These are phyloP conservation scores for Temnothorax ravouxi DNA, from an alignment of 2,888 invertebrate species.

Conservation along the genomic window DNA sequence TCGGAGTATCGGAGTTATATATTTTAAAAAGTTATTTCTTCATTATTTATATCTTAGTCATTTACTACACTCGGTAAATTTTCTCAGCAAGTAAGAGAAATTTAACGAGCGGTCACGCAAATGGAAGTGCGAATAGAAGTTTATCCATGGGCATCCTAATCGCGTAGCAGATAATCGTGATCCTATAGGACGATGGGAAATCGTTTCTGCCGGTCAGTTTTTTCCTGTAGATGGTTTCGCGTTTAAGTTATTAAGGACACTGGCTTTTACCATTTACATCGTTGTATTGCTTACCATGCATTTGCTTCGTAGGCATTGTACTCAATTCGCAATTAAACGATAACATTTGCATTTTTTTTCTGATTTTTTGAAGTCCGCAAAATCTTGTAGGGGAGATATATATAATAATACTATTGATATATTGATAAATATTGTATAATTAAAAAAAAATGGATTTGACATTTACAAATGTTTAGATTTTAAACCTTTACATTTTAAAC, in stretches of 20 bases:
- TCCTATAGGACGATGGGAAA: conserved; percentile 77
- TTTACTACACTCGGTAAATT: conserved; percentile 41
- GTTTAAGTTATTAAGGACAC: conserved; percentile 66
- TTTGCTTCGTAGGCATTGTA: background rate
- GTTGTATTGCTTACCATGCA: background rate
- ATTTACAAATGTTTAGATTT: background rate
- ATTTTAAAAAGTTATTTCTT: conserved; percentile 20
- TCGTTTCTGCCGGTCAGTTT: conserved; percentile 75
- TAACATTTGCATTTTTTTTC: background rate
- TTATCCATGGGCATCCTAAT: conserved; percentile 27
- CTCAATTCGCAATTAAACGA: background rate
- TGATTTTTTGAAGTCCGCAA: background rate
- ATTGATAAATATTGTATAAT: background rate
- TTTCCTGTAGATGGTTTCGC: conserved; percentile 51
- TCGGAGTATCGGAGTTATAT: background rate
- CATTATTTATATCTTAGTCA: conserved; percentile 7
- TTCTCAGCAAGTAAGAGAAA: conserved; percentile 62
- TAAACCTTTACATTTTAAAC: background rate
- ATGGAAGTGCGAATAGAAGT: conserved; percentile 46
- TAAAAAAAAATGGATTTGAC: background rate
- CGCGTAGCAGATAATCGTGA: conserved; percentile 50
- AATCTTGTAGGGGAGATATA: background rate
- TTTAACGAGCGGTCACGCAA: conserved; percentile 45
- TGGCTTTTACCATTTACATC: conserved; percentile 35
- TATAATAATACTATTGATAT: background rate